phyloP scores from a whole-genome alignment of 1,140 invertebrate species.

The Meloidogyne chitwoodi region DNA sequence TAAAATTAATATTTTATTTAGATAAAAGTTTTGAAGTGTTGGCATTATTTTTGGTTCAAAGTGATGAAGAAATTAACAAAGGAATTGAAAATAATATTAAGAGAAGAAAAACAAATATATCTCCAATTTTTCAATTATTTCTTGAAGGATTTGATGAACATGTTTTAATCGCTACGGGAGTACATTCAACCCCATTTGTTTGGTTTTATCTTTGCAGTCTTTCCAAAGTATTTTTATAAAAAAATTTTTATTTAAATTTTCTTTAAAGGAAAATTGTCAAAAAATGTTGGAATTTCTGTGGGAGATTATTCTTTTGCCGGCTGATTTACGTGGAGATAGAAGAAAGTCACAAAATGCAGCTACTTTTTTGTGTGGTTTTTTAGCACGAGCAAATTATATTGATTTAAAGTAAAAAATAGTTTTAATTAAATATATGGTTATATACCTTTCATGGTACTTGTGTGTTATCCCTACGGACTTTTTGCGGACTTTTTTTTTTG shows the following conservation, averaged over 20 bases:
- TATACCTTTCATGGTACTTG: no score
- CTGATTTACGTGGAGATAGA: slow-evolving; percentile 31
- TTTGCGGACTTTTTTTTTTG: no score
- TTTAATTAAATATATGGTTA: not conserved
- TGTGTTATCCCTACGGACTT: no score
- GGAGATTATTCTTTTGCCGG: slow-evolving; percentile 30
- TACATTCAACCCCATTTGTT: slow-evolving; percentile 36
- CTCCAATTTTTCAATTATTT: not conserved
- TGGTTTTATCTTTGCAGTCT: slow-evolving; percentile 46
- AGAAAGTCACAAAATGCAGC: slow-evolving; percentile 43
- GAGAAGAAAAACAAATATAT: not conserved
- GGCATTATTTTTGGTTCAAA: not conserved
- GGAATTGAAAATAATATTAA: not conserved
- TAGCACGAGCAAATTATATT: slow-evolving; percentile 37
- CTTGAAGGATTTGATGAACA: slow-evolving; percentile 24
- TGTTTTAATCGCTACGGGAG: slow-evolving; percentile 12
- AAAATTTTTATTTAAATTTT: not conserved
- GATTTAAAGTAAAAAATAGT: slow-evolving; percentile 23
- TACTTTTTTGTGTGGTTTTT: slow-evolving; percentile 36
- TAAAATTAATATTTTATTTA: not conserved
- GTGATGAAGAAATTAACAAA: not conserved
- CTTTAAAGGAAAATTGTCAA: slow-evolving; percentile 19
- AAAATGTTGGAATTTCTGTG: slow-evolving; percentile 31
- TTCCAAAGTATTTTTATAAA: slow-evolving; percentile 28
- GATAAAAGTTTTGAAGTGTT: not conserved